Base-by-base conservation (phyloP, 2,888 invertebrate genomes). In the Sturmia bella region DNA sequence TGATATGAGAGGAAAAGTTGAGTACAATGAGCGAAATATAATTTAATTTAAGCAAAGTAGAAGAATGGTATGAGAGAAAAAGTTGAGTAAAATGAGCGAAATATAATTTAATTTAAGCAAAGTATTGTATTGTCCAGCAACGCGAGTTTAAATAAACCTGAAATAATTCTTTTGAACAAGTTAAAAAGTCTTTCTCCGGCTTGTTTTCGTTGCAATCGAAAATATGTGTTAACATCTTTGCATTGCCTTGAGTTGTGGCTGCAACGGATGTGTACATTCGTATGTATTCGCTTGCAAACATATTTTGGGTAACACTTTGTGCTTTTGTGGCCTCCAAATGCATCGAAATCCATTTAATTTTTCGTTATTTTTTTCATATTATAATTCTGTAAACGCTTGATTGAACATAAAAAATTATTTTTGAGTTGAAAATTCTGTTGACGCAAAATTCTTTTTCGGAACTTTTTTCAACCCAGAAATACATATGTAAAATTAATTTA, bases 321-420 rank as follows among this genome's bases (percentile, higher is more conserved):
- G 32, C 4, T 15, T 63, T 75, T 24, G 57, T 75, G 57, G 66
- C 57, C 66, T 39, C 24, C 57, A 73, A 52, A 43, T 17, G 32
- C 15, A 43, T 17, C 12, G 43, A 54, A 27, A 43, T 61, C 19
- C n/a, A 41, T 56, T 21, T 19, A 12, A 12, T 11, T 50, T 9
- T 50, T n/a, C n/a, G n/a, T n/a, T n/a, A n/a, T n/a, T n/a, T 56
- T n/a, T 32, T 41, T 66, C 17, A 56, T 39, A 50, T 61, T 52
- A 52, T 54, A 66, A 68, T 76, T 68, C 32, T 43, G 32, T n/a
- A 68, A 76, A 78, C 21, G 77, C 70, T 78, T 78, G 77, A 78
- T 78, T 78, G 63, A 78, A 78, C 56, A 78, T 78, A 72, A 78
- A 48, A 70, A 64, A 72, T 72, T 78, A 78, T 72, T 57, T 41